Percentiles rank a stretch among this genome's conserved stretches.
phyloP scores from a whole-genome alignment of 2,888 invertebrate genomes.

The Tricholauxania praeusta region DNA sequence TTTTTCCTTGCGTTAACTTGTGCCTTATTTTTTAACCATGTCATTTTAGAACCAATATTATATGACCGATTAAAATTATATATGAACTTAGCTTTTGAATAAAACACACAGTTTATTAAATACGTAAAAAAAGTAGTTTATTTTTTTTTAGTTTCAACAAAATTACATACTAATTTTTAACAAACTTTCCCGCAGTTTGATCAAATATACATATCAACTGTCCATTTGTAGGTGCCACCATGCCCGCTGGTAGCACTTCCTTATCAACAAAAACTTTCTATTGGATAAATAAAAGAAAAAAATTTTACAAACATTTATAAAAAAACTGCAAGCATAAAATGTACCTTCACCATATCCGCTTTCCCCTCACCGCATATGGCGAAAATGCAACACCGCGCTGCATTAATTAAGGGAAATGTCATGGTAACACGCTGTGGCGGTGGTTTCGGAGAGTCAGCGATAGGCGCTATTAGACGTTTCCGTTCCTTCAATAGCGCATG shows the following conservation, averaged over 20 bases:
- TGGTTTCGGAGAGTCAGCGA: slow-evolving; percentile 96
- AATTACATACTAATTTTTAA: not conserved
- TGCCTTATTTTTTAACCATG: too few relatives aligned
- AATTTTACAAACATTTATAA: not conserved
- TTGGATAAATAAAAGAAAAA: slow-evolving; percentile 57
- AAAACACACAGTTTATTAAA: not conserved
- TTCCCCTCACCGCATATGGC: slow-evolving; percentile 87
- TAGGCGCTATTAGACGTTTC: slow-evolving; percentile 80
- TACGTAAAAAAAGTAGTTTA: not conserved
- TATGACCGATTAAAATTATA: too few relatives aligned
- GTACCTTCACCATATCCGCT: slow-evolving; percentile 88
- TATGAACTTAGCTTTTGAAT: too few relatives aligned
- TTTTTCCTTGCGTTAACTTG: too few relatives aligned
- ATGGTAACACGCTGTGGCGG: slow-evolving; percentile 92
- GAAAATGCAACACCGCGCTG: slow-evolving; percentile 85
- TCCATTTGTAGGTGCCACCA: slow-evolving; percentile 79
- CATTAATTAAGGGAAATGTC: slow-evolving; percentile 91
- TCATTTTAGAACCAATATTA: too few relatives aligned
- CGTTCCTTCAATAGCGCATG: slow-evolving; percentile 77
- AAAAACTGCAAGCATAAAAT: not conserved
- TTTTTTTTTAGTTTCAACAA: not conserved
- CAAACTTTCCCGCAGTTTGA: slow-evolving; percentile 67
- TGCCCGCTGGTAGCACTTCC: slow-evolving; percentile 81
- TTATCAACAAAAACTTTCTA: slow-evolving; percentile 83
- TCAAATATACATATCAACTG: slow-evolving; percentile 77